A percentile compares a stretch with the other conserved stretches of the same genome.
phyloP scores from a whole-genome alignment of 2,113 vertebrate species.

The Ammodytes dubius region DNA sequence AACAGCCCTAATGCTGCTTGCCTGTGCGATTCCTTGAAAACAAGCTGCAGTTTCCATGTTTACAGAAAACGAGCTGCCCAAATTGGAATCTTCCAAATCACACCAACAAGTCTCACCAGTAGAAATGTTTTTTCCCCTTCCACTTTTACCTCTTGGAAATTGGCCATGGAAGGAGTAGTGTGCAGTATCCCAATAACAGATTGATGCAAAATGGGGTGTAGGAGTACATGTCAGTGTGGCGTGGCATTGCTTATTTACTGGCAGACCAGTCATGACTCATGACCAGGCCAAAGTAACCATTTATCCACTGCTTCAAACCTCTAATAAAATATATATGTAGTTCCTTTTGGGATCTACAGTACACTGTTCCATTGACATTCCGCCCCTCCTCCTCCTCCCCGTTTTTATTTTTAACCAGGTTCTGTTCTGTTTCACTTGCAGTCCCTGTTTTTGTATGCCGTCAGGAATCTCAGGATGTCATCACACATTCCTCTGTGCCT shows the following conservation, averaged over 20 bases:
- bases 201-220: constrained; percentile 60
- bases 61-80: constrained; percentile 66
- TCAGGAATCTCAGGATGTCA: constrained; percentile 54
- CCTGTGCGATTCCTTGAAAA: constrained; percentile 46
- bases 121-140: constrained; percentile 33
- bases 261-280: constrained; percentile 34
- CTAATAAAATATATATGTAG: constrained; percentile 56
- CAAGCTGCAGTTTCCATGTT: constrained; percentile 67
- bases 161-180: constrained; percentile 54
- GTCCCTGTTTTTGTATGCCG: constrained; percentile 43
- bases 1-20: constrained; percentile 44
- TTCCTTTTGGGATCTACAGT: constrained; percentile 38
- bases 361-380: constrained; percentile 19
- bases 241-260: constrained; percentile 53
- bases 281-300: constrained; percentile 42
- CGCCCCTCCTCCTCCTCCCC: constrained; percentile 26
- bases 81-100: constrained; percentile 66
- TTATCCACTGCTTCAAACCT: constrained; percentile 57
- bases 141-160: constrained; percentile 44
- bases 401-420: constrained; percentile 53
- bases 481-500: constrained; percentile 56
- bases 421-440: constrained; percentile 57
- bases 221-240: constrained; percentile 41
- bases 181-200: constrained; percentile 56
- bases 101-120: constrained; percentile 52